A percentile compares a stretch with the other conserved stretches of the same genome.
phyloP scores from a whole-genome alignment of 1,140 invertebrate genomes.

The Atta cephalotes region DNA sequence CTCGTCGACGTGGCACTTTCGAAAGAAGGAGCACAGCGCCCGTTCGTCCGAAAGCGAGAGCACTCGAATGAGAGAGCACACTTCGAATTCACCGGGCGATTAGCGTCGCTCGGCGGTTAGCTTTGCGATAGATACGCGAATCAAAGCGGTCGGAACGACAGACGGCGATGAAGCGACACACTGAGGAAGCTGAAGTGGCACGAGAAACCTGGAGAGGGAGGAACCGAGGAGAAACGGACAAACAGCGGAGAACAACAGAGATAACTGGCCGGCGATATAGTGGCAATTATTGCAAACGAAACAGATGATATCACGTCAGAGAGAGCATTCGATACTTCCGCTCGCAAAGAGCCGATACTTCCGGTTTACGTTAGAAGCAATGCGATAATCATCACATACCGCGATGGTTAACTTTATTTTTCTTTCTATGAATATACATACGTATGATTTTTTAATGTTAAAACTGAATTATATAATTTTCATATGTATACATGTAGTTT shows the following conservation, averaged over 20 bases:
- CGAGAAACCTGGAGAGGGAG: not conserved
- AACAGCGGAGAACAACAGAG: slow-evolving; percentile 65
- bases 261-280: slow-evolving; percentile 60
- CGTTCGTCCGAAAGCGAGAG: slow-evolving; percentile 56
- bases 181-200: slow-evolving; percentile 61
- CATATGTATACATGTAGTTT: too few species aligned
- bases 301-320: slow-evolving; percentile 4
- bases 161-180: slow-evolving; percentile 59
- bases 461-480: too few species aligned
- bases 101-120: slow-evolving; percentile 41
- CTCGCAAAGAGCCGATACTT: slow-evolving; percentile 33
- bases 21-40: slow-evolving; percentile 52
- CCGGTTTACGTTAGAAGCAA: slow-evolving; percentile 25
- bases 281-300: slow-evolving; percentile 72
- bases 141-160: slow-evolving; percentile 61
- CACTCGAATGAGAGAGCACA: slow-evolving; percentile 57
- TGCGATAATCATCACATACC: not conserved
- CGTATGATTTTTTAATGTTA: too few species aligned
- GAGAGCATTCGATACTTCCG: slow-evolving; percentile 34
- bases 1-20: slow-evolving; percentile 8
- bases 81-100: slow-evolving; percentile 58
- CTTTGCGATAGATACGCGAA: slow-evolving; percentile 66
- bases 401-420: not conserved
- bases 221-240: slow-evolving; percentile 15
- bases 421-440: too few species aligned